A percentile compares a stretch with the other conserved stretches of the same genome.
Conservation (phyloP, 2,113 vertebrate genomes). For the Leptodactylus fuscus region DNA sequence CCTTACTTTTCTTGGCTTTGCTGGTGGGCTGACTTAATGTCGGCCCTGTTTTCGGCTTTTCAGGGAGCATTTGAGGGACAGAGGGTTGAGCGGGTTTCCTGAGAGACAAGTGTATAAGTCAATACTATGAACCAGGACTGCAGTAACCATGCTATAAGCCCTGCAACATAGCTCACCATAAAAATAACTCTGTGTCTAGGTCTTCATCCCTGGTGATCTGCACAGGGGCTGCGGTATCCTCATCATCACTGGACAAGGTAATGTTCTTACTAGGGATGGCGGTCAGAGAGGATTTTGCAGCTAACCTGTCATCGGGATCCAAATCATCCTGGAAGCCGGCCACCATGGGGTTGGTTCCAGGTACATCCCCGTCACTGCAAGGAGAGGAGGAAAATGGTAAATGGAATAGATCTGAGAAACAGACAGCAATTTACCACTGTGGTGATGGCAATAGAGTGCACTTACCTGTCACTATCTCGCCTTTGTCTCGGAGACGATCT, state of each 20-base stretch:
- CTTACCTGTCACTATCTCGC: slow-evolving; percentile 89
- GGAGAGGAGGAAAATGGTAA: not conserved
- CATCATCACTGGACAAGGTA: slow-evolving; percentile 86
- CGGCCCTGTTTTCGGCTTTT: slow-evolving; percentile 53
- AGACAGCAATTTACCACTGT: no score
- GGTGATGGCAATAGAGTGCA: no score
- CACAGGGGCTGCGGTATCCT: slow-evolving; percentile 61
- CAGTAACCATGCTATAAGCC: not conserved
- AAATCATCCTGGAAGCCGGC: slow-evolving; percentile 90
- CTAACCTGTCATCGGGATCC: slow-evolving; percentile 83
- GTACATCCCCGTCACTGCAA: slow-evolving; percentile 81
- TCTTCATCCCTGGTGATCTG: slow-evolving; percentile 47
- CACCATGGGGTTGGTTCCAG: slow-evolving; percentile 89
- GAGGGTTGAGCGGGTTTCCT: slow-evolving; percentile 53
- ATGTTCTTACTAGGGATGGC: slow-evolving; percentile 76
- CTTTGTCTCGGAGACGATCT: slow-evolving; percentile 8
- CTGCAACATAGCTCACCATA: slow-evolving; percentile 69
- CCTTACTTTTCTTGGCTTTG: slow-evolving; percentile 64
- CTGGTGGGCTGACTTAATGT: slow-evolving; percentile 55
- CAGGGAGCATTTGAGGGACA: slow-evolving; percentile 52
- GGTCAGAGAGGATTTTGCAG: slow-evolving; percentile 61
- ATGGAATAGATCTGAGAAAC: not conserved
- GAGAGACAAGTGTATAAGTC: not conserved
- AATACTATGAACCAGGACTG: not conserved
- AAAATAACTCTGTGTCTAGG: slow-evolving; percentile 67